Evolutionary conservation across 2,113 vertebrate genomes (phyloP).

Genomic region (Scartelaos histophorus): DNA sequence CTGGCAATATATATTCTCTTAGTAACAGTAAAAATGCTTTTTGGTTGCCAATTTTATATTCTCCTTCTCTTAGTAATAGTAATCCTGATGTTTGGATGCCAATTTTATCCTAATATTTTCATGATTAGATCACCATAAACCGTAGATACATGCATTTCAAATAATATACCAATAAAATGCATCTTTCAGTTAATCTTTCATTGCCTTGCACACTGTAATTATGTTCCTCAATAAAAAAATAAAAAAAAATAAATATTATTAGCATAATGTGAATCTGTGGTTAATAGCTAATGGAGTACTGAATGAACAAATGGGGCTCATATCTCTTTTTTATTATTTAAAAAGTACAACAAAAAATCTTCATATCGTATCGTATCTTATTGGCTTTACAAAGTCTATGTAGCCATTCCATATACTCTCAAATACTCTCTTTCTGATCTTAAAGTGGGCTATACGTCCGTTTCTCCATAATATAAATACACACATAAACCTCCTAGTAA

Average conservation of each 20-base stretch:
- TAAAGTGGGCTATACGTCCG: no score
- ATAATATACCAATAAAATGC: neutral
- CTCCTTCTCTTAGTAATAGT: no score
- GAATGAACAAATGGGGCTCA: no score
- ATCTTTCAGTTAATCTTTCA: neutral
- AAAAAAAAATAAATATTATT: neutral
- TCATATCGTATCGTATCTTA: no score
- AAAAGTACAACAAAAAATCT: no score
- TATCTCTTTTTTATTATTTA: no score
- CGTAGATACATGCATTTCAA: neutral
- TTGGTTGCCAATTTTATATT: neutral
- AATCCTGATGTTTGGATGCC: neutral
- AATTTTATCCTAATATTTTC: neutral
- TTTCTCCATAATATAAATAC: no score
- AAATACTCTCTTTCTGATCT: no score
- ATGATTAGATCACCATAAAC: neutral
- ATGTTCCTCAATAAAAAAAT: neutral
- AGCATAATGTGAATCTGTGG: neutral
- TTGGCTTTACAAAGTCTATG: no score
- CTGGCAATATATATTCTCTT: neutral
- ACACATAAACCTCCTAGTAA: no score
- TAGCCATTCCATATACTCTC: no score
- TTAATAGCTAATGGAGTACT: neutral
- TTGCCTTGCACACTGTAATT: neutral
- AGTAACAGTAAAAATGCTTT: neutral